A percentile compares a stretch with the other conserved stretches of the same genome.
Conservation (phyloP, 2,113 vertebrate species). For the Penelope pileata region DNA sequence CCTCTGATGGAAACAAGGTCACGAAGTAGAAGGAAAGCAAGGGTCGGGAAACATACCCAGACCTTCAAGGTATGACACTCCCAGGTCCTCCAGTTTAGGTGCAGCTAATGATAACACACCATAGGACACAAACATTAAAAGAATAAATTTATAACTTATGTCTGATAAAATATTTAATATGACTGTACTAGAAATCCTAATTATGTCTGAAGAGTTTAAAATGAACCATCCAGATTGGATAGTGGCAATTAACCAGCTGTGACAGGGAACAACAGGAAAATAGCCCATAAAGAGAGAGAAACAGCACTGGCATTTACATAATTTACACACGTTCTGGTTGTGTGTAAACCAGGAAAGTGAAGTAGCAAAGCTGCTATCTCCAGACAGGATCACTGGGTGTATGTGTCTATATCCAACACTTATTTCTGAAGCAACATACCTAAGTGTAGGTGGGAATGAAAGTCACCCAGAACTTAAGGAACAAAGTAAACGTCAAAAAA, state of each 20-base stretch:
- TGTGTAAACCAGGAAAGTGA: background rate
- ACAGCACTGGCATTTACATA: conserved; percentile 17
- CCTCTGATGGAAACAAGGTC: background rate
- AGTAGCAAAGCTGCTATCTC: background rate
- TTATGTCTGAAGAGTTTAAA: background rate
- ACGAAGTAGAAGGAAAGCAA: background rate
- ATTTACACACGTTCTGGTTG: background rate
- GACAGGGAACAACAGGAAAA: conserved; percentile 25
- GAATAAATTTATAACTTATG: background rate
- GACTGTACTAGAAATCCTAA: background rate
- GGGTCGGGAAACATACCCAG: background rate
- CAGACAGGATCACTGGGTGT: background rate
- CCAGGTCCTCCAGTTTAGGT: background rate
- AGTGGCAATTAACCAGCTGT: conserved; percentile 53
- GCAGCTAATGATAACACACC: background rate
- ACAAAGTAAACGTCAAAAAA: background rate
- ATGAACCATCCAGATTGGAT: background rate
- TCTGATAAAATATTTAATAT: conserved; percentile 3
- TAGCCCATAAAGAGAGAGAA: background rate
- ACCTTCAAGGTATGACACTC: background rate
- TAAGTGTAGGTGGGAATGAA: background rate
- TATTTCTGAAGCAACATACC: background rate
- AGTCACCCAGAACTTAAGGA: background rate
- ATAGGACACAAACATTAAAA: background rate
- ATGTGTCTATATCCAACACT: background rate